Evolutionary conservation across 1,140 invertebrate species (phyloP).

Genomic region (Xylocopa sonorina): DNA sequence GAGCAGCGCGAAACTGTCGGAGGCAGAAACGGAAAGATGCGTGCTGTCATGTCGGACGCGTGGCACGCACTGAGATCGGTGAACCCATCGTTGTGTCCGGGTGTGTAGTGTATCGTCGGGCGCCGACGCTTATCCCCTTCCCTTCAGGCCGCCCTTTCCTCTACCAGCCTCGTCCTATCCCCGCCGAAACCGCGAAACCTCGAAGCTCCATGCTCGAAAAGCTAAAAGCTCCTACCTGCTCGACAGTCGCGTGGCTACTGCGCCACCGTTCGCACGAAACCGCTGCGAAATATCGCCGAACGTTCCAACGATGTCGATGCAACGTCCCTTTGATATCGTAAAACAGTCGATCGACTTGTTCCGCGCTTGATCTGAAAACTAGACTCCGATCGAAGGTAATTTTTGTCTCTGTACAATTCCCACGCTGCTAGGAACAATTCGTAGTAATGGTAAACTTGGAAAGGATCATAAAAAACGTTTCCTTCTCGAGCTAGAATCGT

Average conservation of each 20-base stretch:
- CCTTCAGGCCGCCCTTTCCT: slow-evolving; percentile 56
- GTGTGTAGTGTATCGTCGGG: slow-evolving; percentile 74
- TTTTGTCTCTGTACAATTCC: neutral
- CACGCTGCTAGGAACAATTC: too few relatives aligned
- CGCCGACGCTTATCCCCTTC: slow-evolving; percentile 76
- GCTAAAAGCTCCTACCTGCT: slow-evolving; percentile 72
- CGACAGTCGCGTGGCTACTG: slow-evolving; percentile 78
- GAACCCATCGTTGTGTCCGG: slow-evolving; percentile 69
- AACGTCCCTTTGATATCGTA: neutral
- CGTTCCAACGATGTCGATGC: neutral
- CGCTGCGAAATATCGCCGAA: slow-evolving; percentile 32
- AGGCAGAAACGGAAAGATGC: slow-evolving; percentile 32
- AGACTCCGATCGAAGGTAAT: too few relatives aligned
- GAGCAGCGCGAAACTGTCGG: too few relatives aligned
- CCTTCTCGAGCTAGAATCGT: neutral
- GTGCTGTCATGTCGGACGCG: slow-evolving; percentile 71
- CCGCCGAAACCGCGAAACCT: slow-evolving; percentile 73
- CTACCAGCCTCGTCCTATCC: slow-evolving; percentile 53
- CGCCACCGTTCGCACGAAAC: slow-evolving; percentile 74
- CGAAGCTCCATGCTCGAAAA: slow-evolving; percentile 72
- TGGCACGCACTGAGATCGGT: slow-evolving; percentile 73
- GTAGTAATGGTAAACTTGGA: too few relatives aligned
- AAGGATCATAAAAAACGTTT: too few relatives aligned
- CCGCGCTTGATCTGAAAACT: too few relatives aligned
- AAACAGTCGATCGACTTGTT: neutral